Base-by-base conservation (phyloP, 2,888 invertebrate genomes). In the Asteroscopus sphinx region DNA sequence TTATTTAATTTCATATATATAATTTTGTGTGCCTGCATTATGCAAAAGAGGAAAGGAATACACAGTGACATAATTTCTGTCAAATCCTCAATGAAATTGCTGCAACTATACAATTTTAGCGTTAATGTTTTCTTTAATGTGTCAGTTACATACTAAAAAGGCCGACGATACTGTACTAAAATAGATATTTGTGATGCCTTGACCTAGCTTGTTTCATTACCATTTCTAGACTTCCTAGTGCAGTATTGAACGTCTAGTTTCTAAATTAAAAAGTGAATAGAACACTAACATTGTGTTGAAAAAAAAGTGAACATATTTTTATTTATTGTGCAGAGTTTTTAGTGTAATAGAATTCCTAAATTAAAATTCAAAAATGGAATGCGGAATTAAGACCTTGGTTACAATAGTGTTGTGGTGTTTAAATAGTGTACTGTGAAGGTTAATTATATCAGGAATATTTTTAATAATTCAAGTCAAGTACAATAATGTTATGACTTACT, bases 191-290 rank as follows among this genome's bases (percentile, higher is more conserved):
- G 70, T 28, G 63, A 66, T 68, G 75, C 89, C 90, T 91, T 91
- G 91, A 91, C 91, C 91, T 86, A 82, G 73, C 81, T 70, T 25
- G 59, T 56, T 69, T 65, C 82, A 86, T 86, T 85, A 85, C 71
- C 76, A 86, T 86, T 82, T 80, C 67, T 55, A 67, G 64, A 76
- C 85, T 86, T 82, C 80, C 67, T 55, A 67, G 64, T 70, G 65
- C 68, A 60, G 74, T 60, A 55, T 39, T 40, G 35, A 30, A 86
- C 80, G 83, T 76, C 82, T 76, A 82, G 79, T 79, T 82, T 72
- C 62, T 57, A 49, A 67, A 45, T 77, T 60, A 37, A 25, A 61
- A 48, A 55, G 42, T 21, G 49, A 37, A 51, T 12, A 42, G 33
- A 56, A 28, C 12, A 1, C 17, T n/a, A 35, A 0, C 28, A 1